phyloP scores from a whole-genome alignment of 2,797 vertebrate species.

The Gymnocypris eckloni region DNA sequence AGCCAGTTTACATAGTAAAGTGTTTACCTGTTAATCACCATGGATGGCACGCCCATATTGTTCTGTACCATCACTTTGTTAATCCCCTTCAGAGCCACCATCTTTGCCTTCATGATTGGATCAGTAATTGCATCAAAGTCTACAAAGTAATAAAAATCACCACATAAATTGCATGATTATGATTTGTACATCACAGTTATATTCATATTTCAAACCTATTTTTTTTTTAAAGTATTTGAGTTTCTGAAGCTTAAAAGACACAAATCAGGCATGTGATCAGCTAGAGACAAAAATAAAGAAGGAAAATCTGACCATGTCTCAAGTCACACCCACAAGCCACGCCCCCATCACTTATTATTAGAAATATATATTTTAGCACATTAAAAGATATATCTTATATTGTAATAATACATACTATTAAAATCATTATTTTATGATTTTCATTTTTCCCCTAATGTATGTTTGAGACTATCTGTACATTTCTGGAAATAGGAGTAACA shows the following conservation, averaged over 20 bases:
- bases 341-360: no score
- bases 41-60: slow-evolving; percentile 86
- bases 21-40: slow-evolving; percentile 90
- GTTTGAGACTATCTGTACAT: no score
- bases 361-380: no score
- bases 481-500: no score
- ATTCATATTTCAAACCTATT: neutral
- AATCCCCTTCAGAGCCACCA: slow-evolving; percentile 97
- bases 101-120: slow-evolving; percentile 99
- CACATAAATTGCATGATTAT: neutral
- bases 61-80: slow-evolving; percentile 98
- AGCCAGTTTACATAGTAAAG: neutral
- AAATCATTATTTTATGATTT: no score
- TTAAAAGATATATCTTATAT: no score
- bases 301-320: no score
- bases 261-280: no score
- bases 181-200: neutral
- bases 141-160: slow-evolving; percentile 60
- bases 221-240: neutral
- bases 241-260: neutral
- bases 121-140: slow-evolving; percentile 95
- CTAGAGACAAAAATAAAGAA: no score
- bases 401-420: no score
- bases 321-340: no score
- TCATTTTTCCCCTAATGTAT: no score